A percentile compares a stretch with the other conserved stretches of the same genome.
phyloP scores from a whole-genome alignment of 2,113 vertebrate genomes.

The Ramphastos sulfuratus region DNA sequence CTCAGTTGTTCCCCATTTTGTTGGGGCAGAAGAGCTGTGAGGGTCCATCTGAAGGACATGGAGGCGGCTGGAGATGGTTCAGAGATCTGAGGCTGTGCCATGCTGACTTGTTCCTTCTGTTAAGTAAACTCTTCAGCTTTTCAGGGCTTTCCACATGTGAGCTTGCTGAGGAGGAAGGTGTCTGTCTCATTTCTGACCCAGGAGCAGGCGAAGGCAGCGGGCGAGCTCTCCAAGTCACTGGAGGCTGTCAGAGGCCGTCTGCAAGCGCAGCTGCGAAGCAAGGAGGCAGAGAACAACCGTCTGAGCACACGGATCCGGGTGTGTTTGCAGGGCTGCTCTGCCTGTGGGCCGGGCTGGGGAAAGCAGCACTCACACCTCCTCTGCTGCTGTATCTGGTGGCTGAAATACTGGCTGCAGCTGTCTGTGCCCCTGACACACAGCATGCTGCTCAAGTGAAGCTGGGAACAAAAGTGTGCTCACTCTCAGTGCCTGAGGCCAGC shows the following conservation, averaged over 20 bases:
- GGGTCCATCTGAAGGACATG: not conserved
- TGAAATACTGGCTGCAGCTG: not conserved
- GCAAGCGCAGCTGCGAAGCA: conserved; percentile 85
- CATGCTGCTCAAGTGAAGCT: not conserved
- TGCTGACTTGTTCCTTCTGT: not conserved
- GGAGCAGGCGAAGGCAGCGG: conserved; percentile 81
- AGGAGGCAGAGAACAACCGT: conserved; percentile 88
- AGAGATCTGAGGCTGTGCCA: not conserved
- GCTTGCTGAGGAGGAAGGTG: not conserved
- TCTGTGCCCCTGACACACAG: not conserved
- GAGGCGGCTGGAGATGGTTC: not conserved
- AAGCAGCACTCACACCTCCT: not conserved
- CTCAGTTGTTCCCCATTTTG: not conserved
- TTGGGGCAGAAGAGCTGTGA: not conserved
- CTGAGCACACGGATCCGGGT: conserved; percentile 86
- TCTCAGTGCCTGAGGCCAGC: not conserved
- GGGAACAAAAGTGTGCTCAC: not conserved
- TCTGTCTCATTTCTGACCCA: conserved; percentile 18
- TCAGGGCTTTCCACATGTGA: not conserved
- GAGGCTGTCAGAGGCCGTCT: conserved; percentile 84
- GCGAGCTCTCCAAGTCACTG: conserved; percentile 82
- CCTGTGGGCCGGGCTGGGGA: not conserved
- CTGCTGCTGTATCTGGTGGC: not conserved
- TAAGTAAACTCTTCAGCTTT: too few species aligned
- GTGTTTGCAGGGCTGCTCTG: not conserved